A percentile compares a stretch with the other conserved stretches of the same genome.
phyloP scores from a whole-genome alignment of 2,797 vertebrate genomes.

The Streptopelia turtur region DNA sequence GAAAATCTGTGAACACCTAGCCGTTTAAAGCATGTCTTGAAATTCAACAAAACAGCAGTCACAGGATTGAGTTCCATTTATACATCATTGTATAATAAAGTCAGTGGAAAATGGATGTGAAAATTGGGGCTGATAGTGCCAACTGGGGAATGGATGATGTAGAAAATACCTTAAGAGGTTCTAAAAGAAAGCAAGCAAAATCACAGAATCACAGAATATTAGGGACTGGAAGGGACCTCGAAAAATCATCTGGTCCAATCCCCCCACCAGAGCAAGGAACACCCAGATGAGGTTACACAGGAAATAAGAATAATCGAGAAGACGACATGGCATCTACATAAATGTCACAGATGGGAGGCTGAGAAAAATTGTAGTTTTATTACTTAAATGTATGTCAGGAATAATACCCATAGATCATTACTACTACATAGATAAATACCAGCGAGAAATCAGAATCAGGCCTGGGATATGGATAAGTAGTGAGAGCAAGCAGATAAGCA shows the following conservation, averaged over 20 bases:
- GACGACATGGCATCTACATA: not conserved
- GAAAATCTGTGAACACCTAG: not conserved
- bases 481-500: not conserved
- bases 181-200: not conserved
- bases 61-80: not conserved
- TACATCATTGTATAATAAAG: not conserved
- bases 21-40: not conserved
- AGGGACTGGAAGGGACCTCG: too few relatives aligned
- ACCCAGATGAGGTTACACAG: too few relatives aligned
- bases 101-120: not conserved
- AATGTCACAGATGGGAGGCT: not conserved
- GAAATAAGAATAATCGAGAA: not conserved
- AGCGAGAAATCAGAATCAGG: not conserved
- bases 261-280: too few relatives aligned
- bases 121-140: not conserved
- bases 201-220: too few relatives aligned
- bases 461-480: not conserved
- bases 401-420: not conserved
- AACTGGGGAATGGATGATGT: not conserved
- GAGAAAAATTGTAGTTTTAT: not conserved
- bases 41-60: not conserved
- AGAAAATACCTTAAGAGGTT: not conserved
- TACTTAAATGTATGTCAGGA: not conserved
- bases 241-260: too few relatives aligned
- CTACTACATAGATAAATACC: not conserved